A percentile compares a stretch with the other conserved stretches of the same genome.
Conservation (phyloP, 2,113 vertebrate species). For the Lichenostomus cassidix region DNA sequence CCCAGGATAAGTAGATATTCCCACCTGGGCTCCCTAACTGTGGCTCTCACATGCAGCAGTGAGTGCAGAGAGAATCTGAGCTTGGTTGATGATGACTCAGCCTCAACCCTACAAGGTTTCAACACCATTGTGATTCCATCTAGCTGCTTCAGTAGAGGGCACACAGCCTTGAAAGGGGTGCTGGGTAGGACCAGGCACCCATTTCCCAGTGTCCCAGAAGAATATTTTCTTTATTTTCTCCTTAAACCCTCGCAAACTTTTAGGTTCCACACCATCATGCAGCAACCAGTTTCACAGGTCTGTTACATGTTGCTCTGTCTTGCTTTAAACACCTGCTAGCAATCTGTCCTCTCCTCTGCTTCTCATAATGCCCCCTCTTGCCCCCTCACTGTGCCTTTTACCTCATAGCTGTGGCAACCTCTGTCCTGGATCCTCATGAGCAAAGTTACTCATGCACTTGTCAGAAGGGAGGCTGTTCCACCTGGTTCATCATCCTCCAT, state of each 20-base stretch:
- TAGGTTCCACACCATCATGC: rapidly evolving
- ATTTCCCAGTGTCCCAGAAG: neutral
- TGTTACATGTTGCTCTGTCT: neutral
- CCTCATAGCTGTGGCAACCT: rapidly evolving
- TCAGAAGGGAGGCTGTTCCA: neutral
- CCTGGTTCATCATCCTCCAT: neutral
- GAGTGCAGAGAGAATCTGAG: neutral
- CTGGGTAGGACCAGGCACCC: neutral
- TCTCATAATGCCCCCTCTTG: neutral
- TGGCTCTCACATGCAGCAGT: neutral
- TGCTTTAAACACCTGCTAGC: neutral
- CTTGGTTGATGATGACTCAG: neutral
- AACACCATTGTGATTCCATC: rapidly evolving
- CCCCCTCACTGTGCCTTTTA: neutral
- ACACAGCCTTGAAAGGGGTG: neutral
- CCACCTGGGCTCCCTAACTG: too few relatives aligned
- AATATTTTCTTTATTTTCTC: neutral
- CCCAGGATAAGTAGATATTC: neutral
- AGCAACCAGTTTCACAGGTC: neutral
- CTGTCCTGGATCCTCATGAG: neutral
- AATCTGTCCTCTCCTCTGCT: neutral
- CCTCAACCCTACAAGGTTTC: neutral
- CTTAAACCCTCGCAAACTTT: neutral
- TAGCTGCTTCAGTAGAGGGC: neutral
- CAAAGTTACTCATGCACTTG: neutral